These are phyloP conservation scores for Cyclophora albipunctata DNA, from an alignment of 2,888 invertebrate species.

Conservation along the genomic window DNA sequence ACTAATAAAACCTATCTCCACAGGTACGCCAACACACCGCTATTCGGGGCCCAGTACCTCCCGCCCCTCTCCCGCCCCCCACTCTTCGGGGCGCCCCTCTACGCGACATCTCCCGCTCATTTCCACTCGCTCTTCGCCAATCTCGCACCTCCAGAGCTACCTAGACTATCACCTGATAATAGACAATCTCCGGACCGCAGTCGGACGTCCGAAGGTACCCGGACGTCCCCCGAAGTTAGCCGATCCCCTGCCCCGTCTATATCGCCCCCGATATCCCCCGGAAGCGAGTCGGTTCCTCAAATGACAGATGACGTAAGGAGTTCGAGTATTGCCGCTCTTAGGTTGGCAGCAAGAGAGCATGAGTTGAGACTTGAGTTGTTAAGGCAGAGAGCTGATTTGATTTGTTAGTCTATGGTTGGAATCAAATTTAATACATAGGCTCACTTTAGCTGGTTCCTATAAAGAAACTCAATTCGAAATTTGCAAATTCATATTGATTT, in stretches of 20 bases:
- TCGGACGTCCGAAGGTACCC: constrained; percentile 29
- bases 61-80: constrained; percentile 54
- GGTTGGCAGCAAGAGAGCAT: constrained; percentile 92
- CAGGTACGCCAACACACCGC: constrained; percentile 62
- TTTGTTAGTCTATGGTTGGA: constrained; percentile 39
- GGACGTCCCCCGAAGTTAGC: constrained; percentile 38
- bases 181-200: constrained; percentile 54
- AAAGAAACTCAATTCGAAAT: too few relatives aligned
- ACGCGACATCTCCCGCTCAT: constrained; percentile 74
- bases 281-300: constrained; percentile 64
- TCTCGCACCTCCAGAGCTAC: constrained; percentile 75
- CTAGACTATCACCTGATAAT: constrained; percentile 50
- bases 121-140: constrained; percentile 91
- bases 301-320: constrained; percentile 83
- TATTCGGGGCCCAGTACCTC: constrained; percentile 61
- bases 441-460: too few relatives aligned
- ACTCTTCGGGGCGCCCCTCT: constrained; percentile 60
- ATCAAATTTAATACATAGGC: too few relatives aligned
- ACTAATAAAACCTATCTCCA: constrained; percentile 2
- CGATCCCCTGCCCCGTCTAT: constrained; percentile 57
- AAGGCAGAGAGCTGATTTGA: constrained; percentile 79
- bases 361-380: constrained; percentile 88
- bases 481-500: too few relatives aligned
- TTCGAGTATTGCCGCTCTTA: constrained; percentile 89
- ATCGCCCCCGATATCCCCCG: constrained; percentile 74